Evolutionary conservation across 2,797 vertebrate genomes (phyloP).

Genomic region (Otolemur crassicaudatus): DNA sequence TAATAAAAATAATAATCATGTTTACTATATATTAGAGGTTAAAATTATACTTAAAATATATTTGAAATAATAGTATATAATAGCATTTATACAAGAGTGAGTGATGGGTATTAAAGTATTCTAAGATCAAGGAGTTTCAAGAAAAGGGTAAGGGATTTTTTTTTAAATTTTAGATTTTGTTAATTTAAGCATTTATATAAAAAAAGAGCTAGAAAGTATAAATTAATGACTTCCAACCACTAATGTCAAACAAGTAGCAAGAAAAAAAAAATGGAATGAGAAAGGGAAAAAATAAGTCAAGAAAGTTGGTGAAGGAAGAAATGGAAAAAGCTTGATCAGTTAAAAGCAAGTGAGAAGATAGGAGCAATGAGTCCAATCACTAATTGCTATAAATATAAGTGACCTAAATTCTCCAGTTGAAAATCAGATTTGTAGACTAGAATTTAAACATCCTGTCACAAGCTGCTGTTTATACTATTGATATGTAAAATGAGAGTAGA

Average conservation of each 20-base stretch:
- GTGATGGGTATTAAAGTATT: neutral
- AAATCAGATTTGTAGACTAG: neutral
- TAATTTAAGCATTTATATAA: neutral
- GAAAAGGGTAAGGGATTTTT: neutral
- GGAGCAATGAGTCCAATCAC: neutral
- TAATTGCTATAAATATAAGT: slow-evolving; percentile 5
- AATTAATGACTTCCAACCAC: neutral
- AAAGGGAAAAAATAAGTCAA: neutral
- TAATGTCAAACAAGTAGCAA: neutral
- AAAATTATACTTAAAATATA: neutral
- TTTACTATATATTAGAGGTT: neutral
- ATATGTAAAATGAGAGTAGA: neutral
- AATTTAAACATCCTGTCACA: neutral
- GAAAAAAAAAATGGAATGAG: neutral
- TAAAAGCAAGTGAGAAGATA: neutral
- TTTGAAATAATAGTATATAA: neutral
- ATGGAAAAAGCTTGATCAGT: neutral
- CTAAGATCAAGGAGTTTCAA: neutral
- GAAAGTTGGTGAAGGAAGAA: neutral
- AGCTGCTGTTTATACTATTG: neutral
- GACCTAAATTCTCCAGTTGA: neutral
- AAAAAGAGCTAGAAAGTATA: neutral
- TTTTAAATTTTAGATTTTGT: slow-evolving; percentile 13
- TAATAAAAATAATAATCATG: neutral
- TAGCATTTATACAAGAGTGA: neutral